Base-by-base conservation (phyloP, 2,888 invertebrate species). In the Caenorhabditis sp. region DNA sequence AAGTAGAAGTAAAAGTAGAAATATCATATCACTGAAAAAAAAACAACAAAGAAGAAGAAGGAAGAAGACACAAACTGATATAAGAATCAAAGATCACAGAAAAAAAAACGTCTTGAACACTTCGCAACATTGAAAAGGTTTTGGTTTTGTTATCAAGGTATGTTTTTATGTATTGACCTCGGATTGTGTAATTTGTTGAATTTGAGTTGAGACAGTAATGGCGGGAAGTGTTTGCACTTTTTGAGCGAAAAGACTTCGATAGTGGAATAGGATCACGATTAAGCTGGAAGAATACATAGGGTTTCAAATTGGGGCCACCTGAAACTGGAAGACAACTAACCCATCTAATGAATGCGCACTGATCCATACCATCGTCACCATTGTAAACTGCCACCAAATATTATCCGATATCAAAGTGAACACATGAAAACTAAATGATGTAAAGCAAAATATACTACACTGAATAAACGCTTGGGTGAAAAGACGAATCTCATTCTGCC, bases 331-430 rank as follows among this genome's bases (percentile, higher is more conserved):
- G 5, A 7, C 31, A 43, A 43, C 43, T 12, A 10, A 43, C 43
- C 70, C 70, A 36, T 71, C 70, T n/a, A 63, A 23, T n/a, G 63
- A 67, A 26, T 71, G 70, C 8, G 66, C 67, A 12, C 59, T 54
- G 5, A 71, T 66, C 70, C 70, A 71, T 4, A 66, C 56, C 66
- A 71, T 71, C 10, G 70, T 71, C 20, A 71, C 70, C 70, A 67
- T 71, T 27, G 67, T 38, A 26, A 71, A 71, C 20, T 67, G 54
- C 66, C 67, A 71, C 70, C 70, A 71, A 26, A 71, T 21, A 27
- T 67, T 63, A 25, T 66, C 63, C 31, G 70, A 71, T 10, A 71
- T 36, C 21, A 67, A 52, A 3, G 67, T 66, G 57, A 66, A 73
- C 31, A 66, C 59, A 38, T 71, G 70, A 43, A 71, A 71, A 0